A percentile compares a stretch with the other conserved stretches of the same genome.
phyloP scores from a whole-genome alignment of 2,888 invertebrate species.

The Melanotus villosus region DNA sequence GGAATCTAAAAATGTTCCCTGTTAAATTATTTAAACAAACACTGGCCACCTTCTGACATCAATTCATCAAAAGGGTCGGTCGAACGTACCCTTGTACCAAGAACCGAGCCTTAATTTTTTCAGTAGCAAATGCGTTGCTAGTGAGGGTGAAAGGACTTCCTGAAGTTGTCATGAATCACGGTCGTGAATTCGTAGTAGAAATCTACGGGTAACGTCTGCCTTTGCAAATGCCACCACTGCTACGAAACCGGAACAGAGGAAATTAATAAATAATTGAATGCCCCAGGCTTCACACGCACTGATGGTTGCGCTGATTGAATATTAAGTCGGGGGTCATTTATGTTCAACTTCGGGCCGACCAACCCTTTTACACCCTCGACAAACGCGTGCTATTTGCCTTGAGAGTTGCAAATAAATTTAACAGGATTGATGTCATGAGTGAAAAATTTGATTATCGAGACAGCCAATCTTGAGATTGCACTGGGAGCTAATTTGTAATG shows the following conservation, averaged over 20 bases:
- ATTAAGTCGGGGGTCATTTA: constrained; percentile 56
- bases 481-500: background rate
- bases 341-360: constrained; percentile 42
- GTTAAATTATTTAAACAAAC: too few species aligned
- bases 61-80: too few species aligned
- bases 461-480: too few species aligned
- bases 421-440: background rate
- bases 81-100: too few species aligned
- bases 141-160: background rate
- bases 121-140: too few species aligned
- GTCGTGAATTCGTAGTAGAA: constrained; percentile 5
- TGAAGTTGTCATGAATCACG: constrained; percentile 13
- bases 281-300: constrained; percentile 57
- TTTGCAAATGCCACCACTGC: constrained; percentile 38
- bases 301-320: constrained; percentile 59
- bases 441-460: constrained; percentile 28
- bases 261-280: constrained; percentile 62
- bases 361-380: constrained; percentile 46
- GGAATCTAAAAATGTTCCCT: too few species aligned
- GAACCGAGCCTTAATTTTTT: background rate
- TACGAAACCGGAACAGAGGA: constrained; percentile 55
- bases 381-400: constrained; percentile 31
- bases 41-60: too few species aligned
- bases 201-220: constrained; percentile 19
- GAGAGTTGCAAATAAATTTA: constrained; percentile 41